These are phyloP conservation scores for Ennomos fuscantarius DNA, from an alignment of 2,888 invertebrate genomes.

Conservation along the genomic window DNA sequence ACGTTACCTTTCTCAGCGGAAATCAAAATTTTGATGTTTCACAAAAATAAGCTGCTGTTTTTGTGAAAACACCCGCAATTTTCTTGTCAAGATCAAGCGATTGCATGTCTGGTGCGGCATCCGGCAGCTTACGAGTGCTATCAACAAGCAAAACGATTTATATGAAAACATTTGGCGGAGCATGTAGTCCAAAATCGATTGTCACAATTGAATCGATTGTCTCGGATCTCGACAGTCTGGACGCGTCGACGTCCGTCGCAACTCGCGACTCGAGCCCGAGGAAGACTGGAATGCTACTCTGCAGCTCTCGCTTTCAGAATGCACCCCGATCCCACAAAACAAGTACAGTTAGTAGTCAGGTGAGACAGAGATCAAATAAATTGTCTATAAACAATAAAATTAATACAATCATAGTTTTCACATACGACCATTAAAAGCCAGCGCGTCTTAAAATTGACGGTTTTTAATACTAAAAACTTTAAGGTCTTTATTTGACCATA, in stretches of 20 bases:
- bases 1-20: slow-evolving; percentile 40
- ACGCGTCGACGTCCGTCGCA: slow-evolving; percentile 38
- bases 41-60: slow-evolving; percentile 25
- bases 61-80: slow-evolving; percentile 36
- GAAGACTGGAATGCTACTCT: slow-evolving; percentile 79
- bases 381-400: no score
- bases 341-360: no score
- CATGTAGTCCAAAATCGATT: slow-evolving; percentile 41
- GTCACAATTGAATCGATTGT: slow-evolving; percentile 64
- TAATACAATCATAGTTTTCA: no score
- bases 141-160: slow-evolving; percentile 17
- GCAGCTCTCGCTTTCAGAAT: slow-evolving; percentile 75
- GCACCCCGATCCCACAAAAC: slow-evolving; percentile 36
- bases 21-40: slow-evolving; percentile 27
- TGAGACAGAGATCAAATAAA: no score
- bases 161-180: slow-evolving; percentile 39
- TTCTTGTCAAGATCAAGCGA: slow-evolving; percentile 35
- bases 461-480: no score
- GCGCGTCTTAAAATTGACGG: no score
- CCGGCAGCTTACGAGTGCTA: slow-evolving; percentile 16
- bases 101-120: slow-evolving; percentile 23
- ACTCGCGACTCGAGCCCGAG: slow-evolving; percentile 54
- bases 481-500: no score
- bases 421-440: slow-evolving; percentile 44
- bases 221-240: slow-evolving; percentile 41